Percentiles rank a stretch among this genome's conserved stretches.
These are phyloP conservation scores for Aix galericulata DNA, from an alignment of 2,113 vertebrate genomes.

Conservation along the genomic window DNA sequence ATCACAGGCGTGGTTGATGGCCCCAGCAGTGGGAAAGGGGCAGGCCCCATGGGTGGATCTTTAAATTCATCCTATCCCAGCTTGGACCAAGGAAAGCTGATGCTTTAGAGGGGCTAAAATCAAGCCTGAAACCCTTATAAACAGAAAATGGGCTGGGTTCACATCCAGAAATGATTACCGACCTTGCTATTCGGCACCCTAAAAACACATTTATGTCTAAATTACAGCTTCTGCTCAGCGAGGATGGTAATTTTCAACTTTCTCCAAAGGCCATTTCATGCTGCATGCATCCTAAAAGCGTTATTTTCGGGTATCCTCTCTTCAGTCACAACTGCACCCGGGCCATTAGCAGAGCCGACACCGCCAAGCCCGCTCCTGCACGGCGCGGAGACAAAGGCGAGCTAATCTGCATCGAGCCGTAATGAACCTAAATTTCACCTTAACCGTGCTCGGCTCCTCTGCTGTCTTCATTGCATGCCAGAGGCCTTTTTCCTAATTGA, in stretches of 20 bases:
- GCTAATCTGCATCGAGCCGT: not conserved
- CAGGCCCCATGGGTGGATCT: not conserved
- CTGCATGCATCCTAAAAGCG: not conserved
- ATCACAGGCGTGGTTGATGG: not conserved
- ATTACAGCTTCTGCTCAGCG: not conserved
- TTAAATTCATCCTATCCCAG: not conserved
- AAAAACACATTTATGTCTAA: not conserved
- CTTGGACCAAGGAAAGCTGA: not conserved
- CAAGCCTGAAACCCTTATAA: not conserved
- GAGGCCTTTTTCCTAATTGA: conserved; percentile 63
- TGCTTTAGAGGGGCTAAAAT: not conserved
- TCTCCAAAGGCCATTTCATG: not conserved
- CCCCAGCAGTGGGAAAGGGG: not conserved
- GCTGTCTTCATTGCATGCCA: not conserved
- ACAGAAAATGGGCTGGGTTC: not conserved
- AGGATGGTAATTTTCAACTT: not conserved
- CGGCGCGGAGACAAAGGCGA: conserved; percentile 10
- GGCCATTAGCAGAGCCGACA: not conserved
- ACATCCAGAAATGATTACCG: not conserved
- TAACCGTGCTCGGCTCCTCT: not conserved
- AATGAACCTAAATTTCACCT: conserved; percentile 53
- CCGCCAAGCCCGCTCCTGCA: fast-evolving
- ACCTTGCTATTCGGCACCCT: not conserved
- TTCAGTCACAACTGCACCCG: not conserved
- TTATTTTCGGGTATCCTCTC: not conserved